Percentiles rank a stretch among this genome's conserved stretches.
phyloP scores from a whole-genome alignment of 2,113 vertebrate species.

The Stomatorhinus ivindoensis region DNA sequence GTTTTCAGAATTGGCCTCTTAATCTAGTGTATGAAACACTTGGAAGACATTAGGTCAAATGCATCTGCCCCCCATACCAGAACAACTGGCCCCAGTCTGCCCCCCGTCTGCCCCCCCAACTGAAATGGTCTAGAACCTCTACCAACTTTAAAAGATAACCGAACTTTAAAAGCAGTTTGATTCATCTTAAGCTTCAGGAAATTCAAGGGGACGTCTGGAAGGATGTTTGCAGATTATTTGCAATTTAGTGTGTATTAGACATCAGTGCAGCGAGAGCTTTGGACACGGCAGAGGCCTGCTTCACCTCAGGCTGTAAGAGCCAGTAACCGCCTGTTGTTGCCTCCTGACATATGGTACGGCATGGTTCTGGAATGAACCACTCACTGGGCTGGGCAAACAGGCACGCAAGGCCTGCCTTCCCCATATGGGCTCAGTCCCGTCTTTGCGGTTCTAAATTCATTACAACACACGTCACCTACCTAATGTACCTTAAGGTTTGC shows the following conservation, averaged over 20 bases:
- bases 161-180: slow-evolving; percentile 64
- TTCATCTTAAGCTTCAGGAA: slow-evolving; percentile 67
- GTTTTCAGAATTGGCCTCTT: background rate
- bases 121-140: background rate
- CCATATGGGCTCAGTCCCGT: slow-evolving; percentile 8
- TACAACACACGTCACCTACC: background rate
- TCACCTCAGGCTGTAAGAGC: slow-evolving; percentile 57
- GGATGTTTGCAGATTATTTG: slow-evolving; percentile 66
- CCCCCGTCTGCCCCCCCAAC: background rate
- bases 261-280: slow-evolving; percentile 53
- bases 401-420: slow-evolving; percentile 31
- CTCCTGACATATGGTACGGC: slow-evolving; percentile 42
- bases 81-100: background rate
- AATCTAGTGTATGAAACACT: background rate
- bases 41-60: background rate
- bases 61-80: background rate
- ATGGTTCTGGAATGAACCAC: slow-evolving; percentile 41
- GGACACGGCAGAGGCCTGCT: slow-evolving; percentile 44
- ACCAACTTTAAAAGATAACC: slow-evolving; percentile 54
- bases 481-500: background rate
- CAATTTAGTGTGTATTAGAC: slow-evolving; percentile 66
- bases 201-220: slow-evolving; percentile 68
- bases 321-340: slow-evolving; percentile 49
- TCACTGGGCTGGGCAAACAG: slow-evolving; percentile 37
- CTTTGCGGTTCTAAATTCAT: slow-evolving; percentile 20